Evolutionary conservation across 1,140 invertebrate genomes (phyloP).

Genomic region (Cecropterus lyciades): DNA sequence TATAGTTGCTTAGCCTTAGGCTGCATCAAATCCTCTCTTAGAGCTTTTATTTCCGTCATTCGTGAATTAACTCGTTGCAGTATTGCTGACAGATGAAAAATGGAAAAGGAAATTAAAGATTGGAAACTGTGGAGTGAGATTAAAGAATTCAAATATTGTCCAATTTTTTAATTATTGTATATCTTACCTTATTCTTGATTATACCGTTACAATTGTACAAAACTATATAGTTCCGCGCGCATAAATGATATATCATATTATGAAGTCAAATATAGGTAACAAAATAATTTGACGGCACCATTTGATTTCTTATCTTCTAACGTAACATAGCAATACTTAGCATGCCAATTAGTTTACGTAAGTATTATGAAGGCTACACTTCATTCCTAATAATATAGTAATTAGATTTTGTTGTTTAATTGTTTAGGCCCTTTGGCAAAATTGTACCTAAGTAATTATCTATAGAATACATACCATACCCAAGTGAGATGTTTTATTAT

Average conservation of each 20-base stretch:
- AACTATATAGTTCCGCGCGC: too few species aligned
- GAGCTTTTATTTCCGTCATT: too few species aligned
- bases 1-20: too few species aligned
- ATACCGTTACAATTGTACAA: too few species aligned
- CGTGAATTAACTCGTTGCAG: too few species aligned
- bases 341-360: constrained; percentile 43
- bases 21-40: too few species aligned
- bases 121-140: too few species aligned
- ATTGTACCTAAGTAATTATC: constrained; percentile 32
- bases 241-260: neutral
- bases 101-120: too few species aligned
- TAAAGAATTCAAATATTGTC: too few species aligned
- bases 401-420: constrained; percentile 39
- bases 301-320: constrained; percentile 8
- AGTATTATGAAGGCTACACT: constrained; percentile 56
- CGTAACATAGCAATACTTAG: constrained; percentile 31
- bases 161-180: too few species aligned
- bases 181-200: too few species aligned
- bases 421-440: constrained; percentile 40
- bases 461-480: constrained; percentile 30
- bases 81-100: too few species aligned
- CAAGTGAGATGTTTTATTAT: constrained; percentile 37
- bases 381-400: constrained; percentile 61
- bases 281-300: constrained; percentile 1
- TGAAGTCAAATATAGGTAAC: constrained; percentile 9